phyloP scores from a whole-genome alignment of 1,140 invertebrate genomes.

The Megalonaias nervosa region DNA sequence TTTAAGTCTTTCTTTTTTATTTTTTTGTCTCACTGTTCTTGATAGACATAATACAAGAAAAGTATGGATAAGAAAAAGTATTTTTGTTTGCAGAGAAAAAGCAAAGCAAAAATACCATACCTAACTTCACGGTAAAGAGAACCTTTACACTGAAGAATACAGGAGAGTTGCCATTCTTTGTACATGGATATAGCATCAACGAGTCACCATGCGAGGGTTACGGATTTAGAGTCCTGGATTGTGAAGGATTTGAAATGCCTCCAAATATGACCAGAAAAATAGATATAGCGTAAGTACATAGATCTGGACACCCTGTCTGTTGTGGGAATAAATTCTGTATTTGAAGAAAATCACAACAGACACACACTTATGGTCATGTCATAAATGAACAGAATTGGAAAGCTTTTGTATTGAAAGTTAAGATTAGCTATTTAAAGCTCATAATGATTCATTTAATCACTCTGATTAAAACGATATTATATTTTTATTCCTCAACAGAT shows the following conservation, averaged over 20 bases:
- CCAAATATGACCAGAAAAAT: constrained; percentile 90
- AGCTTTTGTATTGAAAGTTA: too few species aligned
- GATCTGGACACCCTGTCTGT: not conserved
- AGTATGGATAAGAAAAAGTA: not conserved
- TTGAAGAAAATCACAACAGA: not conserved
- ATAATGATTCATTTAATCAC: too few species aligned
- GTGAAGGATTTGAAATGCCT: constrained; percentile 83
- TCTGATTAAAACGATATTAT: too few species aligned
- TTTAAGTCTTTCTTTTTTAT: too few species aligned
- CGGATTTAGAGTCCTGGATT: constrained; percentile 90
- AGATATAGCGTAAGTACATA: constrained; percentile 80
- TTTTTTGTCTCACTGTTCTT: too few species aligned
- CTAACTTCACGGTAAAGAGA: constrained; percentile 85
- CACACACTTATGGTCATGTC: too few species aligned
- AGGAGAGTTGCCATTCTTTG: constrained; percentile 84
- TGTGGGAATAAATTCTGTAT: constrained; percentile 1
- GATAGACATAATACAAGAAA: too few species aligned
- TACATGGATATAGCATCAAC: constrained; percentile 82
- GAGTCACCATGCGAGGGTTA: constrained; percentile 86
- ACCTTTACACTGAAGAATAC: constrained; percentile 91
- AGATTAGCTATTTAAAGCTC: too few species aligned
- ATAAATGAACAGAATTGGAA: too few species aligned
- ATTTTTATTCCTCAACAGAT: too few species aligned
- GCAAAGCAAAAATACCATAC: constrained; percentile 73
- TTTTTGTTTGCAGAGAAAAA: constrained; percentile 71